Conservation (phyloP, 2,888 invertebrate species). For the Tetragonisca angustula region DNA sequence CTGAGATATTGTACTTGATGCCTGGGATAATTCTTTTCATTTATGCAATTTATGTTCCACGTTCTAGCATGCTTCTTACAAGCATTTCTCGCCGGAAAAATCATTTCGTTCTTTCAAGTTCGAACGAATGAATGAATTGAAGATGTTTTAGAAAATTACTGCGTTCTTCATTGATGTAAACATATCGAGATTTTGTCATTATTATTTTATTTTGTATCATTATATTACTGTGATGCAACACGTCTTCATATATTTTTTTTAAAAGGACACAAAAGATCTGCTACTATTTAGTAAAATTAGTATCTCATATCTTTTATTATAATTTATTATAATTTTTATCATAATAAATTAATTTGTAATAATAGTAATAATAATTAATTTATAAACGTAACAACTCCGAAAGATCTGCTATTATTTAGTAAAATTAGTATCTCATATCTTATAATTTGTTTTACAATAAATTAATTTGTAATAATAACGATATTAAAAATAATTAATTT, state of each 20-base stretch:
- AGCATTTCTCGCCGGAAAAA: neutral
- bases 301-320: neutral
- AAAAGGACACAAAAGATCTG: neutral
- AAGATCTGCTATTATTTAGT: no score
- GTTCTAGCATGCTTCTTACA: neutral
- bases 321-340: no score
- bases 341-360: no score
- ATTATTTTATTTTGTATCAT: neutral
- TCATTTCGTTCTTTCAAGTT: no score
- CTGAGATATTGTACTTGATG: neutral
- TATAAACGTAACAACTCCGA: no score
- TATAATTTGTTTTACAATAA: no score
- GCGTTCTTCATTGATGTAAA: neutral
- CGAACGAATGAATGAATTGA: neutral
- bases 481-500: no score
- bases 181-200: neutral
- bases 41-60: neutral
- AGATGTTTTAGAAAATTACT: neutral
- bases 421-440: no score
- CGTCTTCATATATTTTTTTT: neutral
- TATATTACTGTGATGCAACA: neutral
- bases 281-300: neutral
- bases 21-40: neutral
- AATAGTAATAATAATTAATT: no score
- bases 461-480: no score